phyloP scores from a whole-genome alignment of 2,888 invertebrate genomes.

The Caenorhabditis sp. region DNA sequence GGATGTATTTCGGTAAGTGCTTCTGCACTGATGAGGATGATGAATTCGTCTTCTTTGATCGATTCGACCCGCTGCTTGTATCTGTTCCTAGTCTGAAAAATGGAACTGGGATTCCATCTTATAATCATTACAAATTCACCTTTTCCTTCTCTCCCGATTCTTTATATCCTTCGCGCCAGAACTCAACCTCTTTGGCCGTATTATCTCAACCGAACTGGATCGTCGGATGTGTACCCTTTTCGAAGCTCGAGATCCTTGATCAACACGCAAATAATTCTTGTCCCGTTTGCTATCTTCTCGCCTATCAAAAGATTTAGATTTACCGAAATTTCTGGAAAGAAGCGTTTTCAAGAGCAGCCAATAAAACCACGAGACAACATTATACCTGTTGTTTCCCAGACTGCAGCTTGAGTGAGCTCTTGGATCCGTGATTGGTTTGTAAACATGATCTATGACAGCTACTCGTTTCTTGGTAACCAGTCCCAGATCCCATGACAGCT shows the following conservation, averaged over 20 bases:
- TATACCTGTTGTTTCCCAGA: slow-evolving; percentile 73
- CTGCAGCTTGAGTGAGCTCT: slow-evolving; percentile 79
- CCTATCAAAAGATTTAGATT: slow-evolving; percentile 81
- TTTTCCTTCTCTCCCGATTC: slow-evolving; percentile 79
- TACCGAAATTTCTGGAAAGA: slow-evolving; percentile 75
- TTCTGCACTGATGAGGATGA: slow-evolving; percentile 81
- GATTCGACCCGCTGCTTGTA: slow-evolving; percentile 80
- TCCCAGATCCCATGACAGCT: slow-evolving; percentile 82
- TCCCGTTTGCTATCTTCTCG: slow-evolving; percentile 75
- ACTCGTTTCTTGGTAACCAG: slow-evolving; percentile 74
- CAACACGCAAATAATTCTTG: slow-evolving; percentile 80
- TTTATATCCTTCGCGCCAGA: slow-evolving; percentile 82
- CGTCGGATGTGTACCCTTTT: slow-evolving; percentile 81
- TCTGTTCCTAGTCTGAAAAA: slow-evolving; percentile 80
- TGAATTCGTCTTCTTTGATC: slow-evolving; percentile 82
- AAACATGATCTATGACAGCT: slow-evolving; percentile 69
- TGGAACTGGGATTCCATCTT: too few relatives aligned
- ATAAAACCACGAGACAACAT: slow-evolving; percentile 1
- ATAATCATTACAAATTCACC: slow-evolving; percentile 64
- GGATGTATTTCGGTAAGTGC: slow-evolving; percentile 82
- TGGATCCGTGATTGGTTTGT: slow-evolving; percentile 75
- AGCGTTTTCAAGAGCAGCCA: slow-evolving; percentile 32
- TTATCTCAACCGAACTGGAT: slow-evolving; percentile 82
- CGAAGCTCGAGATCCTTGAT: slow-evolving; percentile 79
- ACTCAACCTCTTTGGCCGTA: slow-evolving; percentile 81